Base-by-base conservation (phyloP, 2,888 invertebrate species). In the Trachelus iudaicus region DNA sequence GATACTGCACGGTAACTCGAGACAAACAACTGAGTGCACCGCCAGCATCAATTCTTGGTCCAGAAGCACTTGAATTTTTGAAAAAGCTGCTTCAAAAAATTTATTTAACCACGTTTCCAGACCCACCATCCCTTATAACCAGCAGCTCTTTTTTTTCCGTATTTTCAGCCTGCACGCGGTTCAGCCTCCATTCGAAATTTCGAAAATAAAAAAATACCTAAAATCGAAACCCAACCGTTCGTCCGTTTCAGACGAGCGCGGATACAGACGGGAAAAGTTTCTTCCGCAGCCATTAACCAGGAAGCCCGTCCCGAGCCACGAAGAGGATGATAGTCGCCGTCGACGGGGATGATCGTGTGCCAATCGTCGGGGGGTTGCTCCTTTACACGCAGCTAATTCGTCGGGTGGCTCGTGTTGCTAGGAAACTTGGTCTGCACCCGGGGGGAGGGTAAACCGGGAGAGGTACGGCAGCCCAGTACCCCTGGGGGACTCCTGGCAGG, bases 401-500 rank as follows among this genome's bases (percentile, higher is more conserved):
- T 34, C 74, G 74, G n/a, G n/a, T 34, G 13, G 74, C 33, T 33
- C 71, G 71, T 34, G 74, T 73, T 73, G 33, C 74, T 35, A 34
- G 74, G 74, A 56, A 56, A 56, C 56, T 71, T 71, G 71, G 74
- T 35, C 4, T 6, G 4, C 34, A 4, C 11, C 31, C 35, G 35
- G 35, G 35, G 74, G 35, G 35, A 23, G 74, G 74, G 34, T n/a
- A 74, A 13, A 35, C 12, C 12, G 35, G 34, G 56, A 56, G 56
- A 23, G 56, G 23, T 56, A 56, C 56, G 56, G 15, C 35, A 73
- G 23, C 56, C n/a, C 69, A 75, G 40, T 73, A 73, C 81, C 79
- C 79, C 40, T 56, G 81, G 83, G 82, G 81, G 77, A 74, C 79
- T 69, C 79, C 35, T 75, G 71, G 56, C 31, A 33, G 71, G 31